phyloP scores from a whole-genome alignment of 2,113 vertebrate genomes.

The Syrmaticus mikado region DNA sequence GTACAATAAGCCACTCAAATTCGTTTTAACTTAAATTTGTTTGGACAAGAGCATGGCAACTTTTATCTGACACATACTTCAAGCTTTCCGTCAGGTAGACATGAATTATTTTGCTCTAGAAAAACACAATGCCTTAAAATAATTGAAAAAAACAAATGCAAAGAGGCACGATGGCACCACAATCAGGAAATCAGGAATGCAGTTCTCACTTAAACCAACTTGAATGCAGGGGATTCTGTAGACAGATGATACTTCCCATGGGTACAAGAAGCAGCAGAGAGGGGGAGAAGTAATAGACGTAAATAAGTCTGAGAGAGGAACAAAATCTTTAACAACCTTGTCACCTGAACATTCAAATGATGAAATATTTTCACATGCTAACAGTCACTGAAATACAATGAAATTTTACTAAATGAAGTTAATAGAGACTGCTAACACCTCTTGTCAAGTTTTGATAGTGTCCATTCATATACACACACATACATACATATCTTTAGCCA shows the following conservation, averaged over 20 bases:
- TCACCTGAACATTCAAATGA: neutral
- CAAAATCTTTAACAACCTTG: neutral
- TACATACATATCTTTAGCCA: neutral
- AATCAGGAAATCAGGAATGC: neutral
- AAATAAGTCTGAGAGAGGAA: neutral
- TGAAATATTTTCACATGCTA: neutral
- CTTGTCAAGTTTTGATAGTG: neutral
- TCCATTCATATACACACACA: neutral
- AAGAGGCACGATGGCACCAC: neutral
- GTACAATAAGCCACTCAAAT: neutral
- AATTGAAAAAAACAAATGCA: neutral
- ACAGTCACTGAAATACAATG: neutral
- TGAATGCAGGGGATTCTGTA: neutral
- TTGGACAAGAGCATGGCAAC: neutral
- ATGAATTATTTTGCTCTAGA: neutral
- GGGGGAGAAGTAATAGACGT: fast-evolving
- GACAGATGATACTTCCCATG: neutral
- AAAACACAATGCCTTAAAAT: neutral
- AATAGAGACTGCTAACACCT: neutral
- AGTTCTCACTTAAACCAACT: neutral
- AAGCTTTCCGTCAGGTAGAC: neutral
- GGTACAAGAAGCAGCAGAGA: neutral
- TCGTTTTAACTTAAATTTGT: neutral
- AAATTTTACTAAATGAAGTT: neutral
- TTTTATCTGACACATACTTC: neutral